Percentiles rank a stretch among this genome's conserved stretches.
Conservation (phyloP, 2,797 vertebrate genomes). For the Danio albolineatus region DNA sequence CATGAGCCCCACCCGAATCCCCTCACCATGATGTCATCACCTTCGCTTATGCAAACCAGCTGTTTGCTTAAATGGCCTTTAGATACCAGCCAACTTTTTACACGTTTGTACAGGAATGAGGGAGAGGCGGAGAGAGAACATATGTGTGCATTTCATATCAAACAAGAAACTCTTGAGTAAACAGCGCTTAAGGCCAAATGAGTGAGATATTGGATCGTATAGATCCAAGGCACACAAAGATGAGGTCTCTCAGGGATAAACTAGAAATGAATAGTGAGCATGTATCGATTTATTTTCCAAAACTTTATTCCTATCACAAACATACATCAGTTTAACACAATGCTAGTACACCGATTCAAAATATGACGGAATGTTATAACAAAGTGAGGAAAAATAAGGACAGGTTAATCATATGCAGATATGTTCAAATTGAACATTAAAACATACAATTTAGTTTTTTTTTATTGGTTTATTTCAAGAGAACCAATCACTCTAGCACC, state of each 20-base stretch:
- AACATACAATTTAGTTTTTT: background rate
- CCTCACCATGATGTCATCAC: slow-evolving; percentile 75
- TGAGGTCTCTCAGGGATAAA: background rate
- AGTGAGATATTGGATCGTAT: background rate
- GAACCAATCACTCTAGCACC: background rate
- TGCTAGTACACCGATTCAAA: slow-evolving; percentile 64
- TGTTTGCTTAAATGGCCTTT: slow-evolving; percentile 68
- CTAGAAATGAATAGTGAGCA: slow-evolving; percentile 41
- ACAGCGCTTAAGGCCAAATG: slow-evolving; percentile 18
- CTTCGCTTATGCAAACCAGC: slow-evolving; percentile 75
- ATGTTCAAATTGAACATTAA: background rate
- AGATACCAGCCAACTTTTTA: slow-evolving; percentile 53
- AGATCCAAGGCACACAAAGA: slow-evolving; percentile 20
- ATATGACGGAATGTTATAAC: slow-evolving; percentile 59
- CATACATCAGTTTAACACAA: slow-evolving; percentile 57
- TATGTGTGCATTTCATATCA: slow-evolving; percentile 18
- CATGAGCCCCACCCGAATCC: slow-evolving; percentile 71
- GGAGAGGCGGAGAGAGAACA: slow-evolving; percentile 5
- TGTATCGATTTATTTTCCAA: slow-evolving; percentile 61
- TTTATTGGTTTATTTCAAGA: slow-evolving; percentile 7
- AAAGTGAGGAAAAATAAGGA: slow-evolving; percentile 27
- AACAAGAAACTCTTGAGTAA: slow-evolving; percentile 10
- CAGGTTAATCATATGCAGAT: background rate
- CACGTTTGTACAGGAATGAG: slow-evolving; percentile 29
- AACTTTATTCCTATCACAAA: slow-evolving; percentile 68